A percentile compares a stretch with the other conserved stretches of the same genome.
These are phyloP conservation scores for Cristatella mucedo DNA, from an alignment of 2,888 invertebrate species.

Conservation along the genomic window DNA sequence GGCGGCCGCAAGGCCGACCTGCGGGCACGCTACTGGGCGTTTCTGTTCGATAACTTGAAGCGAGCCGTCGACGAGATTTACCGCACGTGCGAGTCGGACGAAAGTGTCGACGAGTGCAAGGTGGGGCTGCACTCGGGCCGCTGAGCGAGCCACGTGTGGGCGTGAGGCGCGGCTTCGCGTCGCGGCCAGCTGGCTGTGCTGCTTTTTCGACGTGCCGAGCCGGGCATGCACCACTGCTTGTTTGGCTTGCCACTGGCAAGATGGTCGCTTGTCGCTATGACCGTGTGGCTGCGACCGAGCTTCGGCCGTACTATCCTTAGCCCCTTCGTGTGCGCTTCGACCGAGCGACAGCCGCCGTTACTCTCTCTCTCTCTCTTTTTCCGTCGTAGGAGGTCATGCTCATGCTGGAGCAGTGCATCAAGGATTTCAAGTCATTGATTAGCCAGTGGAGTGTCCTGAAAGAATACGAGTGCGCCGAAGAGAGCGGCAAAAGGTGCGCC, in stretches of 20 bases:
- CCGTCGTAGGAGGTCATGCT: conserved; percentile 65
- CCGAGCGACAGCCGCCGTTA: too few species aligned
- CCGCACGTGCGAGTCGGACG: conserved; percentile 83
- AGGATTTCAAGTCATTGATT: conserved; percentile 80
- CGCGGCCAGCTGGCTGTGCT: too few species aligned
- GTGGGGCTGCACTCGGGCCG: too few species aligned
- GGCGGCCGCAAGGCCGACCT: conserved; percentile 45
- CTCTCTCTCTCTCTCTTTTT: conserved; percentile 10
- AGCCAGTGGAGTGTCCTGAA: conserved; percentile 84
- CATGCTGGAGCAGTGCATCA: conserved; percentile 78
- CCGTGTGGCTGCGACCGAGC: too few species aligned
- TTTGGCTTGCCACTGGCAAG: too few species aligned
- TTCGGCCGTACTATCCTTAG: too few species aligned
- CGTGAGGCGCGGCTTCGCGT: too few species aligned
- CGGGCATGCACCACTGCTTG: too few species aligned
- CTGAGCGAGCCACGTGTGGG: too few species aligned
- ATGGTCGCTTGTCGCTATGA: too few species aligned
- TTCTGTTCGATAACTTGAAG: conserved; percentile 80
- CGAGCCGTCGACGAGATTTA: conserved; percentile 86
- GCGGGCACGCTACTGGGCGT: conserved; percentile 82
- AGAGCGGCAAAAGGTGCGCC: conserved; percentile 43
- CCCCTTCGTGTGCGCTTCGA: too few species aligned
- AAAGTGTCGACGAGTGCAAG: conserved; percentile 73
- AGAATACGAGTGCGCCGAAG: conserved; percentile 68
- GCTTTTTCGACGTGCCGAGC: too few species aligned